Evolutionary conservation across 92 coral and sea anemone genomes (phyloP).

Genomic region (Hydrozoanthus gracilis): DNA sequence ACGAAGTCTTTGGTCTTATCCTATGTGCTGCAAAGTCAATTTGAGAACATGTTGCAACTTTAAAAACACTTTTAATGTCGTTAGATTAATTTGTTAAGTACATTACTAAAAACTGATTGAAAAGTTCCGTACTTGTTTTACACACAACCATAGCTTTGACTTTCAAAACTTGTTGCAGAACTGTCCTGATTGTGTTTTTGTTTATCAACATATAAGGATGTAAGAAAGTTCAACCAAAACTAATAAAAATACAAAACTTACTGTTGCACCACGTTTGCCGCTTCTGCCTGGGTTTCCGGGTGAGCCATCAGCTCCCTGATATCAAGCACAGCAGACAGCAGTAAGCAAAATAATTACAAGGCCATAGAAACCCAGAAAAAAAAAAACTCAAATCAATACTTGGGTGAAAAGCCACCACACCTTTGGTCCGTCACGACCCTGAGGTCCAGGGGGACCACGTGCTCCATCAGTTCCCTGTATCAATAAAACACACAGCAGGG

Average conservation of each 20-base stretch:
- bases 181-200: neutral
- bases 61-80: too few species aligned
- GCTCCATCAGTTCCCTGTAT: neutral
- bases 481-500: neutral
- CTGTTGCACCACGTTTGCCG: conserved; percentile 1
- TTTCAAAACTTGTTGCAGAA: neutral
- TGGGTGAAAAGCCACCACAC: neutral
- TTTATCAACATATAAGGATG: too few species aligned
- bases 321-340: neutral
- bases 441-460: neutral
- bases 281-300: neutral
- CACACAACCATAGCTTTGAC: too few species aligned
- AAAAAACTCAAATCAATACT: neutral
- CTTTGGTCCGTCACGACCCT: neutral
- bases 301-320: conserved; percentile 5
- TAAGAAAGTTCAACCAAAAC: neutral
- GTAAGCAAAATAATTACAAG: neutral
- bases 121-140: too few species aligned
- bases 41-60: too few species aligned
- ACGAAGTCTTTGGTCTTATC: too few species aligned
- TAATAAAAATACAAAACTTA: neutral
- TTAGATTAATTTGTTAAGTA: too few species aligned
- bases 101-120: too few species aligned
- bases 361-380: too few species aligned
- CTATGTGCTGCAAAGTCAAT: too few species aligned